Evolutionary conservation across 2,113 vertebrate species (phyloP), one percentile per base, ranked within the genome.

Genomic region (Tragelaphus buxtoni): DNA sequence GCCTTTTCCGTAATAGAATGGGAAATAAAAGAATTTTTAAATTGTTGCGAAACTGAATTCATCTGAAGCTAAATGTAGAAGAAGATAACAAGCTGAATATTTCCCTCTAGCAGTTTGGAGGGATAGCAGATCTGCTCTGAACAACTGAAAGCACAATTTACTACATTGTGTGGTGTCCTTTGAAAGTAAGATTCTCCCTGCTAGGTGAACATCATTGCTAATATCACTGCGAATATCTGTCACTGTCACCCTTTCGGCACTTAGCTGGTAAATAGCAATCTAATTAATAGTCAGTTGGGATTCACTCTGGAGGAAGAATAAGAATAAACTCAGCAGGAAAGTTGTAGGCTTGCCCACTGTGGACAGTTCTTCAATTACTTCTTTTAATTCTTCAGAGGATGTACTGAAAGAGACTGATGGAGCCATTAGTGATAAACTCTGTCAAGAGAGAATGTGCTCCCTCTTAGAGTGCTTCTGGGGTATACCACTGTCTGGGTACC

Each of bases 251-350:
- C 32, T 35, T 93, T 90, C 39, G n/a, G 58, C 63, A 39, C 49
- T 76, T 55, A 60, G 49, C 72, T 89, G 86, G 92, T 89, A 93
- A 91, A 82, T 47, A 53, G 39, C 85, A 20, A 53, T 83, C 65
- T 96, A 94, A 96, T 92, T 90, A 92, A 63, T 9, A 88, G 94
- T 60, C 91, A n/a, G 14, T 35, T 39, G 58, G 77, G 72, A 91
- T 91, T 97, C 81, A 88, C 45, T 77, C 49, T 77, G 30, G 81
- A 63, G 30, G 55, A 32, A 42, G 60, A 95, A 39, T n/a, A 76
- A 83, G 83, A 96, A 94, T 24, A 76, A 86, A 86, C 82, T 92
- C 77, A 80, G 79, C 56, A 45, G 86, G 89, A 95, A 94, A 65
- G 76, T 94, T 95, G 76, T 61, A 86, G 93, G 51, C 20, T n/a